Percentiles rank a stretch among this genome's conserved stretches.
Conservation (phyloP, 2,888 invertebrate species). For the Toxonevra muliebris region DNA sequence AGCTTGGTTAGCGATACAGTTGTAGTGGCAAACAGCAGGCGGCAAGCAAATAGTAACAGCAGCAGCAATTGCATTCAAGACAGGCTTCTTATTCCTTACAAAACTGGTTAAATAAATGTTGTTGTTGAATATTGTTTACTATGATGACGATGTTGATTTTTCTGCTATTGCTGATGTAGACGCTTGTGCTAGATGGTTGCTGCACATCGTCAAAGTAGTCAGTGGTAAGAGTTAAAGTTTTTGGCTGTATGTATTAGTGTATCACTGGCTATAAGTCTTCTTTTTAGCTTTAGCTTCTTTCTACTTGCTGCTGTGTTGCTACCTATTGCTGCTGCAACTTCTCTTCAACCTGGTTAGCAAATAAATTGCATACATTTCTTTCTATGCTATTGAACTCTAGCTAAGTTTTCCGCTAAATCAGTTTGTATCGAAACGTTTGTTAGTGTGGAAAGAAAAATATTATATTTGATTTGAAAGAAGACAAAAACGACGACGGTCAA, state of each 20-base stretch:
- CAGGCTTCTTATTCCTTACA: too few species aligned
- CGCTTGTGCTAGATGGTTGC: too few species aligned
- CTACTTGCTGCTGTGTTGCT: constrained; percentile 15
- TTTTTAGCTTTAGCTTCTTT: constrained; percentile 21
- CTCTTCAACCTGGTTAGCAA: constrained; percentile 49
- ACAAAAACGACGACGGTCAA: not conserved
- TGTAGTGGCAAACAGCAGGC: too few species aligned
- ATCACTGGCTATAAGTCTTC: constrained; percentile 14
- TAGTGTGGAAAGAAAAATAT: constrained; percentile 16
- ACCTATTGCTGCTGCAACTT: constrained; percentile 32
- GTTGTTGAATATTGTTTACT: too few species aligned
- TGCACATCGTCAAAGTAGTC: too few species aligned
- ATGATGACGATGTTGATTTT: too few species aligned
- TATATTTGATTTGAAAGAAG: constrained; percentile 4
- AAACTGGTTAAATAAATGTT: too few species aligned
- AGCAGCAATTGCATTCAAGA: too few species aligned
- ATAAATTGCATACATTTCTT: constrained; percentile 50
- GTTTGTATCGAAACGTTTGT: constrained; percentile 53
- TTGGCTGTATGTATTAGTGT: not conserved
- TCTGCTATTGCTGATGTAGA: too few species aligned
- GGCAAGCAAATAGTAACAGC: too few species aligned
- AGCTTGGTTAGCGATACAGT: too few species aligned
- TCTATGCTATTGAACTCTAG: constrained; percentile 63
- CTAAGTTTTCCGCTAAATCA: constrained; percentile 57
- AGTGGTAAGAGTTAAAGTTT: not conserved